A percentile compares a stretch with the other conserved stretches of the same genome.
phyloP scores from a whole-genome alignment of 2,113 vertebrate species.

The Pseudorectes ferrugineus region DNA sequence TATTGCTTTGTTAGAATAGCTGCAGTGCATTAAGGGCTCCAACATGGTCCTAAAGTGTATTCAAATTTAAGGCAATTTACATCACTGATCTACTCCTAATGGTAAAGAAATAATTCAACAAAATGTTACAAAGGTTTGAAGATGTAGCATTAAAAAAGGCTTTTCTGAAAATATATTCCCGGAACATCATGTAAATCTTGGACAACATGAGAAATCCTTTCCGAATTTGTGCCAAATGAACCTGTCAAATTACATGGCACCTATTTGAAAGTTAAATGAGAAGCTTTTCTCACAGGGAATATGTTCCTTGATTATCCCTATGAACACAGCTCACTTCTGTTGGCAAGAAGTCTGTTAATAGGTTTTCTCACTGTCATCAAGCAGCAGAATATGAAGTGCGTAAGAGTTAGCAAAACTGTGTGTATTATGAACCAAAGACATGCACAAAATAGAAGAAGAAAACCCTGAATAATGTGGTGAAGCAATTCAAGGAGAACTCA shows the following conservation, averaged over 20 bases:
- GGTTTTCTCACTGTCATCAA: neutral
- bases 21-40: neutral
- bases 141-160: neutral
- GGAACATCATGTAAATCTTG: neutral
- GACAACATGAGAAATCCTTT: neutral
- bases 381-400: neutral
- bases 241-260: neutral
- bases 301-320: neutral
- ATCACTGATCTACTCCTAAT: neutral
- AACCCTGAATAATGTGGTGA: neutral
- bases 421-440: neutral
- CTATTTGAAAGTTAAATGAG: slow-evolving; percentile 36
- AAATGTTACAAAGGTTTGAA: neutral
- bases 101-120: neutral
- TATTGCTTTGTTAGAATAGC: neutral
- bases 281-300: neutral
- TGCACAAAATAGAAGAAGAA: neutral
- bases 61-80: neutral
- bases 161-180: neutral
- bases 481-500: neutral
- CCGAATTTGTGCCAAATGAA: neutral
- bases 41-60: neutral
- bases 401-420: neutral
- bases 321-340: neutral
- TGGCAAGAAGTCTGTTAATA: neutral